A percentile compares a stretch with the other conserved stretches of the same genome.
phyloP scores from a whole-genome alignment of 2,797 vertebrate genomes.

The Helostoma temminkii region DNA sequence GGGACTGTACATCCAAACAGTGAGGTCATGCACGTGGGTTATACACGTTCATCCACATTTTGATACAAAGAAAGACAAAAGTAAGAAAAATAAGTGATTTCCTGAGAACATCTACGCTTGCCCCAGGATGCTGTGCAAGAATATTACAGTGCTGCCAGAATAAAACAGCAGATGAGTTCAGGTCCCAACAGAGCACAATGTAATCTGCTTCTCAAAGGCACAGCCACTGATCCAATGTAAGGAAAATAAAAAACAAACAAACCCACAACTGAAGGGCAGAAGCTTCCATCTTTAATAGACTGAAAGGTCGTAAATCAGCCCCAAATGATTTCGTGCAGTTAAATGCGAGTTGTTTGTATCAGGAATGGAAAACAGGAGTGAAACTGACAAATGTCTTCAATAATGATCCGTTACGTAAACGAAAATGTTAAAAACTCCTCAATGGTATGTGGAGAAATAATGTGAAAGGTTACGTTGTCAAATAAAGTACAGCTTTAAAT shows the following conservation, averaged over 20 bases:
- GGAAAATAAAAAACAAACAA: background rate
- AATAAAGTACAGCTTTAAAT: constrained; percentile 1
- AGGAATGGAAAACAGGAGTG: background rate
- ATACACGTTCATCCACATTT: constrained; percentile 12
- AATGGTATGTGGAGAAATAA: background rate
- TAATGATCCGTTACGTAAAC: background rate
- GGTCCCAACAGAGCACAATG: constrained; percentile 22
- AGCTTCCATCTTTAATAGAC: background rate
- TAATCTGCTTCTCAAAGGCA: constrained; percentile 26
- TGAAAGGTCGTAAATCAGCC: no score
- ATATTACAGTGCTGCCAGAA: constrained; percentile 25
- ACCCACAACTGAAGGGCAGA: background rate
- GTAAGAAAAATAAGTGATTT: constrained; percentile 17
- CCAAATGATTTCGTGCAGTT: no score
- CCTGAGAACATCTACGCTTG: constrained; percentile 21
- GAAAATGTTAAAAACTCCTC: background rate
- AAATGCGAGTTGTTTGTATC: background rate
- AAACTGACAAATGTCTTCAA: background rate
- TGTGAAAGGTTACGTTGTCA: background rate
- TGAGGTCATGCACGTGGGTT: constrained; percentile 56
- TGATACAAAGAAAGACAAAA: constrained; percentile 20
- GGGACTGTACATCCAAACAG: constrained; percentile 6
- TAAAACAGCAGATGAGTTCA: constrained; percentile 29
- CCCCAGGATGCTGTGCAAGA: constrained; percentile 12
- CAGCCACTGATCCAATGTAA: background rate